phyloP scores from a whole-genome alignment of 2,113 vertebrate species.

The Xiphias gladius region DNA sequence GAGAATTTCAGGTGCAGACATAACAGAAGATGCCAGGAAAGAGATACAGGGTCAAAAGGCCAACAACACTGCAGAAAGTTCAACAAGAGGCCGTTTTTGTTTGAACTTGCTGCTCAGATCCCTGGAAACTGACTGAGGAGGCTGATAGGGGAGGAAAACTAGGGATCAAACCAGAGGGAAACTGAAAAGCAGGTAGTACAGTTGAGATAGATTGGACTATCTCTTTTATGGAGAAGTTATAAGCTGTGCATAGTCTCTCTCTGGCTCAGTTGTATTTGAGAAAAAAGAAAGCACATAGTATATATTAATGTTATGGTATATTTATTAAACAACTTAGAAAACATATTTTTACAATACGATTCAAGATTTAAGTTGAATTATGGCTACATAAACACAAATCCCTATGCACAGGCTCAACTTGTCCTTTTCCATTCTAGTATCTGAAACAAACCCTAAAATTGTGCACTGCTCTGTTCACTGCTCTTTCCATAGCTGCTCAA shows the following conservation, averaged over 20 bases:
- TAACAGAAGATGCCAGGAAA: slow-evolving; percentile 76
- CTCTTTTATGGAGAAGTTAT: slow-evolving; percentile 13
- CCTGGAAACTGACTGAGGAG: slow-evolving; percentile 38
- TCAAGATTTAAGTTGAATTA: not conserved
- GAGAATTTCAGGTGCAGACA: slow-evolving; percentile 83
- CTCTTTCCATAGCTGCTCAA: not conserved
- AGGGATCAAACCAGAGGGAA: slow-evolving; percentile 82
- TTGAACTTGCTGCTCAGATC: slow-evolving; percentile 57
- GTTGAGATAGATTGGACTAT: slow-evolving; percentile 10
- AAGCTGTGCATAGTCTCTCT: slow-evolving; percentile 24
- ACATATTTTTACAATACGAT: not conserved
- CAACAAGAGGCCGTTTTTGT: slow-evolving; percentile 81
- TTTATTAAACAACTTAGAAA: not conserved
- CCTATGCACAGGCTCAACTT: slow-evolving; percentile 18
- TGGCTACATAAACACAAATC: not conserved
- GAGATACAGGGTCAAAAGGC: slow-evolving; percentile 86
- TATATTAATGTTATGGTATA: not conserved
- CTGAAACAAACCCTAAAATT: not conserved
- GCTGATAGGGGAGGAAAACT: slow-evolving; percentile 40
- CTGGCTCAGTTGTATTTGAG: not conserved
- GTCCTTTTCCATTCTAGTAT: not conserved
- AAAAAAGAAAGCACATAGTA: not conserved
- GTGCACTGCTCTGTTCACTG: not conserved
- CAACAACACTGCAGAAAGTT: slow-evolving; percentile 86
- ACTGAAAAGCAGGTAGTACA: slow-evolving; percentile 32